Evolutionary conservation across 2,797 vertebrate species (phyloP), one percentile per base, ranked within the genome.

Genomic region (Falco concolor): DNA sequence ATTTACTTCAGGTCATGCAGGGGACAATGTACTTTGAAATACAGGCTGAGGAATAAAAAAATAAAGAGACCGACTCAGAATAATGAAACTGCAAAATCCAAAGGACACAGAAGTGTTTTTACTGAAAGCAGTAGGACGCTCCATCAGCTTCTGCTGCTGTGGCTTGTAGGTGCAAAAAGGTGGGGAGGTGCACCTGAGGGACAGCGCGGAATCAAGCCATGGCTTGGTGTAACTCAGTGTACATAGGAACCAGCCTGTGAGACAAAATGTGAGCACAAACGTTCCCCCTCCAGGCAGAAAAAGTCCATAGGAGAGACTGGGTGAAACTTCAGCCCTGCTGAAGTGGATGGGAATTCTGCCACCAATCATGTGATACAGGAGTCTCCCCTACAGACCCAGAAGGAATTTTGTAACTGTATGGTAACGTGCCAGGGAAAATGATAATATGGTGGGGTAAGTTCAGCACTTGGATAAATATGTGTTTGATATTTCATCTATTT

Each of bases 191-290:
- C 32, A 72, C 34, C 30, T 60, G 45, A 70, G 78, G 54, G 34
- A 64, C 2, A 1, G 13, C 12, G 25, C 44, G 65, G 57, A 88
- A 18, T 25, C 56, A 54, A 82, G 56, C 15, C 0, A 0, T 23
- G 59, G 12, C 24, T 70, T 83, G 25, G 12, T 70, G 45, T 61
- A 74, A n/a, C 27, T 54, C 18, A 87, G 12, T 1, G 0, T 34
- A 1, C n/a, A 8, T 4, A 52, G 52, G 36, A 72, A 69, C 21
- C 32, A 60, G 59, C 8, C 17, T 2, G 1, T 38, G 49, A 70
- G 23, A 61, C 0, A 5, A 90, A 92, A 77, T 0, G 6, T 25
- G 40, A 67, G 16, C 21, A 38, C 13, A 69, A 68, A 49, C 20
- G 17, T 87, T 79, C 8, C 19, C 6, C 8, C 14, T 78, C 27